These are phyloP conservation scores for Ctenopoma kingsleyae DNA, from an alignment of 2,797 vertebrate species.

Conservation along the genomic window DNA sequence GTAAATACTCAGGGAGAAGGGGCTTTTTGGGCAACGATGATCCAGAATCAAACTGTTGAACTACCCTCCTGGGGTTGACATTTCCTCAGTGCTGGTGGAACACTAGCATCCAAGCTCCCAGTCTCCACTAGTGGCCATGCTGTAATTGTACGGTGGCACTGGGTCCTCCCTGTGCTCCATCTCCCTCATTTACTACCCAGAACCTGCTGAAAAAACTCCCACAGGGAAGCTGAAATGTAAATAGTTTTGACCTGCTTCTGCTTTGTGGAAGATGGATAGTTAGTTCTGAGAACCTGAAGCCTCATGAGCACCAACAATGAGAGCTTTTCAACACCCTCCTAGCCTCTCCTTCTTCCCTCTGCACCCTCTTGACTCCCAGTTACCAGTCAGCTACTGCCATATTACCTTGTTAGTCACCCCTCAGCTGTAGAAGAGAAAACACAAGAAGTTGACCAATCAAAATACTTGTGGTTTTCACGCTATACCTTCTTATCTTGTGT, in stretches of 20 bases:
- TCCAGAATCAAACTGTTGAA: neutral
- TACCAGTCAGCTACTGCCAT: conserved; percentile 2
- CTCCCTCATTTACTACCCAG: conserved; percentile 37
- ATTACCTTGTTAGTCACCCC: neutral
- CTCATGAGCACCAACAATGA: conserved; percentile 26
- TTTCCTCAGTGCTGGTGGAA: neutral
- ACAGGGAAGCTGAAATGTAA: conserved; percentile 63
- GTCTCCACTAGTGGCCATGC: conserved; percentile 8
- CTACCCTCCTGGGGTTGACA: neutral
- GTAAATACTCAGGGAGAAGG: neutral
- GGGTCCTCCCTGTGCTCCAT: conserved; percentile 17
- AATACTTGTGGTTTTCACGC: neutral
- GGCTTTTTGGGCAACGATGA: neutral
- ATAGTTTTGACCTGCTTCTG: conserved; percentile 75
- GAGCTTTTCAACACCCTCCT: conserved; percentile 37
- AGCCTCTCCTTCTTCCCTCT: conserved; percentile 14
- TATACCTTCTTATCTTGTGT: neutral
- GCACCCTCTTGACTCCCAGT: neutral
- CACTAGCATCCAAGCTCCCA: neutral
- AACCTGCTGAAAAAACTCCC: conserved; percentile 61
- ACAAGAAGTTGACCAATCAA: neutral
- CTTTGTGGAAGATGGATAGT: conserved; percentile 50
- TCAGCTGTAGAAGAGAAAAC: neutral
- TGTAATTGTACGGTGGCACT: conserved; percentile 41
- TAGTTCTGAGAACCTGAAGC: conserved; percentile 47